phyloP scores from a whole-genome alignment of 2,888 invertebrate species.

The Teinopalpus imperialis region DNA sequence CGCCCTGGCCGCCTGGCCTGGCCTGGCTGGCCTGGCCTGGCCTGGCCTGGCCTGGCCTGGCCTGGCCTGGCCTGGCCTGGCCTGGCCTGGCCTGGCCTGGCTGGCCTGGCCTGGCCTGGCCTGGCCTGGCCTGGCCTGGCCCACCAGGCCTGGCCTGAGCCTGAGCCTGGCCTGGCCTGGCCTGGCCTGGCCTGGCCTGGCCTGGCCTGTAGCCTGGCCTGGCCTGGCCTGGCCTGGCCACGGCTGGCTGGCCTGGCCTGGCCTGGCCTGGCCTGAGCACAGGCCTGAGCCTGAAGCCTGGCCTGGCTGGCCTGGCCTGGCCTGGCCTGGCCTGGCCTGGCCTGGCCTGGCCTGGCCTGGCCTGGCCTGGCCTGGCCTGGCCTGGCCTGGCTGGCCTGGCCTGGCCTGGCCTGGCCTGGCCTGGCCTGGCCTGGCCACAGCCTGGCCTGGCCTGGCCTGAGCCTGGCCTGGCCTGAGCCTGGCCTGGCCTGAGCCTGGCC shows the following conservation, averaged over 20 bases:
- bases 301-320: too few relatives aligned
- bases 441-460: conserved; percentile 30
- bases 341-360: conserved; percentile 18
- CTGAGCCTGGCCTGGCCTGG: conserved; percentile 16
- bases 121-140: conserved; percentile 19
- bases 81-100: conserved; percentile 29
- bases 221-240: conserved; percentile 27
- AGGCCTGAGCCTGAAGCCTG: too few relatives aligned
- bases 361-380: conserved; percentile 25
- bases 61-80: conserved; percentile 26
- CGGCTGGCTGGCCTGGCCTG: conserved; percentile 18
- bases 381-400: too few relatives aligned
- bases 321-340: conserved; percentile 21
- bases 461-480: too few relatives aligned
- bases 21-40: too few relatives aligned
- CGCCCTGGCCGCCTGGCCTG: background rate
- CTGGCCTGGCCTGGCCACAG: conserved; percentile 30
- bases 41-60: conserved; percentile 29
- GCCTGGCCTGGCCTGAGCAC: conserved; percentile 20
- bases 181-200: conserved; percentile 16
- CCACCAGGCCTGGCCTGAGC: too few relatives aligned
- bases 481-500: conserved; percentile 29
- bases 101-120: too few relatives aligned
- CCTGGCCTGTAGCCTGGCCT: conserved; percentile 13
- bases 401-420: conserved; percentile 26